Base-by-base conservation (phyloP, 1,140 invertebrate species). In the Akabosia matsudoensis region DNA sequence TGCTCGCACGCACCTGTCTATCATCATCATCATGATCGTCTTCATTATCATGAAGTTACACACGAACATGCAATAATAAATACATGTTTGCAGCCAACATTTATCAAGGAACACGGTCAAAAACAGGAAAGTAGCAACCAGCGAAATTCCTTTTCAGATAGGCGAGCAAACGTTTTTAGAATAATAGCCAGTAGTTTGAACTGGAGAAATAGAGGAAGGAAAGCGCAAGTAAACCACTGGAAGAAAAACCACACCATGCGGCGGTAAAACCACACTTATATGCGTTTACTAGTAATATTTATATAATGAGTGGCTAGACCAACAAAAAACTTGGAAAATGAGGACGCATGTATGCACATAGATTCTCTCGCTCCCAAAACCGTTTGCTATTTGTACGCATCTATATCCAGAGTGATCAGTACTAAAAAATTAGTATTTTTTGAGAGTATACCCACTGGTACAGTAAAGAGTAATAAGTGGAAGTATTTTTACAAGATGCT, bases 11-110 rank as follows among this genome's bases (percentile, higher is more conserved):
- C 61, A 67, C 61, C 61, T 67, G 61, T 67, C 61, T 30, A n/a
- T 67, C 61, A 67, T 67, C 61, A 56, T 45, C 37, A 45, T 45
- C 37, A n/a, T 67, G 26, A 67, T 67, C 61, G 24, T 45, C 37
- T 10, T 45, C 37, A 45, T 45, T 45, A 45, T 45, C 37, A 45
- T 45, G 37, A 45, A 45, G 37, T 45, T 45, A 45, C 37, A 45
- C 37, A 45, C 37, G 18, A 7, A 45, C 37, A 45, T 18, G 18
- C 37, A 45, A 45, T 10, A 7, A 45, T 45, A 45, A 7, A 45
- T 10, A 18, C 37, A 45, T 45, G 37, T 45, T 45, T 45, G 37
- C 37, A 18, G 7, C 18, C 18, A 45, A 7, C 18, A 45, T 45
- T 45, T 45, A 45, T 45, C 37, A 45, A 45, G 18, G 37, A 45